These are phyloP conservation scores for Aphodius sticticus DNA, from an alignment of 2,888 invertebrate genomes.

Conservation along the genomic window DNA sequence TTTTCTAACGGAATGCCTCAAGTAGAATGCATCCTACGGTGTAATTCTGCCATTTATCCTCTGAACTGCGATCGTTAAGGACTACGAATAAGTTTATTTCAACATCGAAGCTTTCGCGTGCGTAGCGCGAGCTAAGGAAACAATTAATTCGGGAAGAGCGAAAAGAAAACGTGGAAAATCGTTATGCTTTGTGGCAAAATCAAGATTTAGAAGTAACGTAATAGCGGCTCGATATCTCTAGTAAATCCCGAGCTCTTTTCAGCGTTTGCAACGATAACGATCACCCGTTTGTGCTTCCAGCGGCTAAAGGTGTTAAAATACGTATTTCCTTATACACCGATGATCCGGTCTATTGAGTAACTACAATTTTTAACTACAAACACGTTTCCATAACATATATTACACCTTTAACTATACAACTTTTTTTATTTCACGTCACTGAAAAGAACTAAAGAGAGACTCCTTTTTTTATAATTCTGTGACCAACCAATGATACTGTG, in stretches of 20 bases:
- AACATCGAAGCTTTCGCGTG: neutral
- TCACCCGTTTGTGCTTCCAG: neutral
- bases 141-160: neutral
- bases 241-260: neutral
- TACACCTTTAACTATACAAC: no score
- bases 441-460: no score
- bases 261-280: neutral
- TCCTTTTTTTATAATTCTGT: no score
- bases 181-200: slow-evolving; percentile 4
- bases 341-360: neutral
- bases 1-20: neutral
- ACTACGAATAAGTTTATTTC: neutral
- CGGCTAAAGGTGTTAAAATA: neutral
- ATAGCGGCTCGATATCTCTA: neutral
- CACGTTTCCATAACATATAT: no score
- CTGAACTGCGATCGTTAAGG: neutral
- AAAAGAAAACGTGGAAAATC: neutral
- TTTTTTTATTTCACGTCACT: no score
- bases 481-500: no score
- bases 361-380: neutral
- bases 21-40: neutral
- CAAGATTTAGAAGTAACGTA: neutral
- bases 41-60: neutral
- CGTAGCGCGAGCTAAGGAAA: neutral
- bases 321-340: neutral